These are phyloP conservation scores for Mizuhopecten yessoensis DNA, from an alignment of 1,140 invertebrate genomes.

Conservation along the genomic window DNA sequence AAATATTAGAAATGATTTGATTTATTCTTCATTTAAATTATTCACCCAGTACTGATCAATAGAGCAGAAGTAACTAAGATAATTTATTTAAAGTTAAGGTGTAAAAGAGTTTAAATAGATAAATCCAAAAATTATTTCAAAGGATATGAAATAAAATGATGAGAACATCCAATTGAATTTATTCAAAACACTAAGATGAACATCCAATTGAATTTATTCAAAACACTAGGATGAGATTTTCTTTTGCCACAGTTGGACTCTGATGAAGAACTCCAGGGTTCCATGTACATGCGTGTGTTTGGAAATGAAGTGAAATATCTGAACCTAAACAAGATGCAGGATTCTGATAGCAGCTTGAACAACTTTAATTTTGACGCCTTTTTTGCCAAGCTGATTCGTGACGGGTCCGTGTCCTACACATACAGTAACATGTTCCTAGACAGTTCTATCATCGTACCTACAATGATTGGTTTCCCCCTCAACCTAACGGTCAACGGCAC, in stretches of 20 bases:
- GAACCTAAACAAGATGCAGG: conserved; percentile 85
- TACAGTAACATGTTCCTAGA: conserved; percentile 93
- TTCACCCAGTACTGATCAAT: too few relatives aligned
- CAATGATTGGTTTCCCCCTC: conserved; percentile 91
- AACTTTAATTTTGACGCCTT: conserved; percentile 87
- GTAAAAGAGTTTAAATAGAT: too few relatives aligned
- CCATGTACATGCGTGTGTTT: conserved; percentile 82
- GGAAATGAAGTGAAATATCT: conserved; percentile 82
- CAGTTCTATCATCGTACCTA: conserved; percentile 92
- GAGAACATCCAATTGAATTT: too few relatives aligned
- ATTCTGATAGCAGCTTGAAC: conserved; percentile 55
- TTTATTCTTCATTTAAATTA: too few relatives aligned
- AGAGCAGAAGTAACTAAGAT: too few relatives aligned
- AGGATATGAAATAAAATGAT: too few relatives aligned
- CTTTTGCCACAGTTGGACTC: conserved; percentile 57
- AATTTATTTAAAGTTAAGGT: too few relatives aligned
- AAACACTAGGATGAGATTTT: background rate
- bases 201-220: too few relatives aligned
- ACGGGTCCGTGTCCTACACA: conserved; percentile 81
- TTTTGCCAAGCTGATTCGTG: conserved; percentile 78
- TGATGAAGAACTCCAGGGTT: conserved; percentile 76
- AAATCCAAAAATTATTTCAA: too few relatives aligned
- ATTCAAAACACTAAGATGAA: too few relatives aligned
- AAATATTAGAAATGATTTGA: too few relatives aligned
- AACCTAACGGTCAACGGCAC: conserved; percentile 92